These are phyloP conservation scores for Ptychobarbus kaznakovi DNA, from an alignment of 2,797 vertebrate species.

Conservation along the genomic window DNA sequence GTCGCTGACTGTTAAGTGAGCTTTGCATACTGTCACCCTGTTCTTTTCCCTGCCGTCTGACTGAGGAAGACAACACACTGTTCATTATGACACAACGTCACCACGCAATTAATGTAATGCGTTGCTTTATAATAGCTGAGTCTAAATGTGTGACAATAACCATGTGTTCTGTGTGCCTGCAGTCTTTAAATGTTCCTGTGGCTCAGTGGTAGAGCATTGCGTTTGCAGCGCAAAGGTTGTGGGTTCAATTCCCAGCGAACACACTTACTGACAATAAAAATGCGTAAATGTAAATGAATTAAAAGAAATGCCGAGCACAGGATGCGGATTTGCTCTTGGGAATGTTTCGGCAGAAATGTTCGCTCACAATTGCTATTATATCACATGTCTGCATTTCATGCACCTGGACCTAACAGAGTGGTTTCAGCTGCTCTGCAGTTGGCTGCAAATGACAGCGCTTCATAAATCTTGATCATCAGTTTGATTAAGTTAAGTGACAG, in stretches of 20 bases:
- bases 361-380: neutral
- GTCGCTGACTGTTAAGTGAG: constrained; percentile 54
- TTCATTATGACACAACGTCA: constrained; percentile 5
- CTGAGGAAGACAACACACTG: constrained; percentile 23
- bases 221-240: no score
- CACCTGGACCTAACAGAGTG: constrained; percentile 16
- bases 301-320: neutral
- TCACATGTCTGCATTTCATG: neutral
- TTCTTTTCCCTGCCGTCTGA: constrained; percentile 5
- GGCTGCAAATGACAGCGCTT: constrained; percentile 17
- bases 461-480: constrained; percentile 55
- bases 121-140: neutral
- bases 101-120: constrained; percentile 26
- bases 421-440: constrained; percentile 36
- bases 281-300: neutral
- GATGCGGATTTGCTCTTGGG: neutral
- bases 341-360: neutral
- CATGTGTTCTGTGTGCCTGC: neutral
- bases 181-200: neutral
- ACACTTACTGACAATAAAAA: no score
- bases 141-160: constrained; percentile 15
- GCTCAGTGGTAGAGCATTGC: no score
- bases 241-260: no score
- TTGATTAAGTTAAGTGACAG: constrained; percentile 52
- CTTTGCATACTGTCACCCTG: constrained; percentile 45